phyloP scores from a whole-genome alignment of 2,888 invertebrate genomes.

The Caenorhabditis angaria region DNA sequence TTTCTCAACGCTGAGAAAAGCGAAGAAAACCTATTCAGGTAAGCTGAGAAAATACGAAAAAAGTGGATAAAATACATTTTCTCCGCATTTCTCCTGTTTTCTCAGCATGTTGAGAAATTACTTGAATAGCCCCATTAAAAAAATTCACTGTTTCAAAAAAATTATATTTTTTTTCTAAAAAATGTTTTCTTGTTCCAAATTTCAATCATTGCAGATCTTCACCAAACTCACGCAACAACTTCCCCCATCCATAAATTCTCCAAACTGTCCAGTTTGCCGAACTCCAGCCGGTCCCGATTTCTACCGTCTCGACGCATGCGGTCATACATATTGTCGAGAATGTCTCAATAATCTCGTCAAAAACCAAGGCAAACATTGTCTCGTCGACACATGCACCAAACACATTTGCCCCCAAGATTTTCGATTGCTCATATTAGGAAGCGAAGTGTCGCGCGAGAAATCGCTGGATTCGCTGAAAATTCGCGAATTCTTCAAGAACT shows the following conservation, averaged over 20 bases:
- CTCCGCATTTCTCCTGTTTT: no score
- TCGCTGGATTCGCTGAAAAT: conserved; percentile 1
- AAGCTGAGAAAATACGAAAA: no score
- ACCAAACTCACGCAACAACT: not conserved
- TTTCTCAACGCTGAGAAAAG: no score
- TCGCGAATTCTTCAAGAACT: not conserved
- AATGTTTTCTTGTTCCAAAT: not conserved
- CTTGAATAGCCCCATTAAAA: no score
- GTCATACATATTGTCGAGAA: conserved; percentile 3
- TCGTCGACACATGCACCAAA: no score
- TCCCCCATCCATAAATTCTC: not conserved
- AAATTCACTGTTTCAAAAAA: no score
- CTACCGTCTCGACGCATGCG: conserved; percentile 8
- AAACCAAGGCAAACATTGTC: no score
- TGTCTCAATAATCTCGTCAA: conserved; percentile 2
- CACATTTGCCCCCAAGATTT: no score
- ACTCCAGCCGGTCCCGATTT: not conserved
- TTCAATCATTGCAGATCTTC: not conserved
- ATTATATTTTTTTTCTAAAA: no score
- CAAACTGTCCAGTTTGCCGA: conserved; percentile 3
- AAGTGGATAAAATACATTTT: no score
- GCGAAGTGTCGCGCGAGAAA: not conserved
- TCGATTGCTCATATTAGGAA: conserved; percentile 5
- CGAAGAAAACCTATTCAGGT: no score
- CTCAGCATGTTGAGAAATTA: no score